These are phyloP conservation scores for Isotomurus palustris DNA, from an alignment of 2,888 invertebrate genomes.

Conservation along the genomic window DNA sequence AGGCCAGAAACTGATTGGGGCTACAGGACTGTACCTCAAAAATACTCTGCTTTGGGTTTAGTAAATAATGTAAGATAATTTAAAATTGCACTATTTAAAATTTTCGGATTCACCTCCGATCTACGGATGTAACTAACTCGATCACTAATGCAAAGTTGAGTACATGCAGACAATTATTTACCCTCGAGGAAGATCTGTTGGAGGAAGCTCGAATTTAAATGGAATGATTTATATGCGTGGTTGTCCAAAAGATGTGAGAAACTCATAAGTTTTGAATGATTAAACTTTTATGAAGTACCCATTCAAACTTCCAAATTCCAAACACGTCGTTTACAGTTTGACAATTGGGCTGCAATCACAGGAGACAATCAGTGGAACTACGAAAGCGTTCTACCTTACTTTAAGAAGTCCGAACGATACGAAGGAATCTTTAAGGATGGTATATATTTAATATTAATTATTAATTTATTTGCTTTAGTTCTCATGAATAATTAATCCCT, in stretches of 20 bases:
- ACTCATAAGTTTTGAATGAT: background rate
- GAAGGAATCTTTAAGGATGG: constrained; percentile 22
- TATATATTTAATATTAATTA: constrained; percentile 13
- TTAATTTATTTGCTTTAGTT: background rate
- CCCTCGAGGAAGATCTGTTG: constrained; percentile 14
- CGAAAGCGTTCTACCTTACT: constrained; percentile 15
- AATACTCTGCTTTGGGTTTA: no score
- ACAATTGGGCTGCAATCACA: constrained; percentile 27
- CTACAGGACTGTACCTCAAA: no score
- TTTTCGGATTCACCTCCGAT: no score
- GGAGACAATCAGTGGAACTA: constrained; percentile 24
- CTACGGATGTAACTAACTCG: no score
- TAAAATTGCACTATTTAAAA: no score
- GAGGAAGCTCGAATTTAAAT: constrained; percentile 30
- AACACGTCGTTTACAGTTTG: no score
- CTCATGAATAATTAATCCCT: background rate
- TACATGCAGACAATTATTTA: constrained; percentile 14
- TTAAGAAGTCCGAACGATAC: constrained; percentile 26
- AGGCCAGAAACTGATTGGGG: no score
- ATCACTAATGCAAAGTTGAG: no score
- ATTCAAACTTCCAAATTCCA: constrained; percentile 3
- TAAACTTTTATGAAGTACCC: background rate
- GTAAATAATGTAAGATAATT: no score
- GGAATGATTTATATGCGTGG: constrained; percentile 26
- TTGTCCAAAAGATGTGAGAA: constrained; percentile 5